Conservation (phyloP, 1,140 invertebrate genomes). For the Zaprionus davidi region DNA sequence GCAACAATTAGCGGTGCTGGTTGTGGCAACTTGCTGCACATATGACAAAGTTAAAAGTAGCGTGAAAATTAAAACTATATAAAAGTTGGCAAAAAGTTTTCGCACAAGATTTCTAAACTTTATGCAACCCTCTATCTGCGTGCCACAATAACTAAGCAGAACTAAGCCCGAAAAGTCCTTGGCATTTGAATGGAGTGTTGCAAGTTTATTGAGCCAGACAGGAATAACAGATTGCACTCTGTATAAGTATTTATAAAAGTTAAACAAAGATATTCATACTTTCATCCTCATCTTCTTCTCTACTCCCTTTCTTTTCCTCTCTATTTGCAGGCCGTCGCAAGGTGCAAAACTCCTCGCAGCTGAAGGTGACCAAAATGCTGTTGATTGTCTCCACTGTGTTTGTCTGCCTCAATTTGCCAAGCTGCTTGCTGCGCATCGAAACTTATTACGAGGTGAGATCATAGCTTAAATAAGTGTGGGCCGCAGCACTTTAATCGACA, state of each 20-base stretch:
- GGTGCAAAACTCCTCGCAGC: slow-evolving; percentile 85
- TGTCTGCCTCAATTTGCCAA: slow-evolving; percentile 91
- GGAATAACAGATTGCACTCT: too few relatives aligned
- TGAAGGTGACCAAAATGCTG: slow-evolving; percentile 92
- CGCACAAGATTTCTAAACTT: not conserved
- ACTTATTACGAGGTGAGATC: slow-evolving; percentile 86
- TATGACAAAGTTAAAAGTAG: slow-evolving; percentile 37
- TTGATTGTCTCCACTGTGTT: slow-evolving; percentile 92
- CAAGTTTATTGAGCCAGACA: too few relatives aligned
- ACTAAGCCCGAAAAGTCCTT: not conserved
- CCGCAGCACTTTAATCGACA: not conserved
- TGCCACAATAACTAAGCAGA: not conserved
- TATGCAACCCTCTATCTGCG: not conserved
- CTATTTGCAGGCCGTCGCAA: slow-evolving; percentile 64
- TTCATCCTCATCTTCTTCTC: too few relatives aligned
- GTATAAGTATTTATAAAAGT: too few relatives aligned
- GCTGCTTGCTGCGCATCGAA: slow-evolving; percentile 87
- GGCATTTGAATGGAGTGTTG: too few relatives aligned
- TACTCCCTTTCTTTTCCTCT: not conserved
- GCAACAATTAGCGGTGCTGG: slow-evolving; percentile 53
- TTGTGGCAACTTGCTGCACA: slow-evolving; percentile 15
- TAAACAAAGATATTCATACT: too few relatives aligned
- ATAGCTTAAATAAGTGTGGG: not conserved
- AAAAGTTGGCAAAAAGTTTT: slow-evolving; percentile 13
- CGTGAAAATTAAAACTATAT: slow-evolving; percentile 45